Percentiles rank a stretch among this genome's conserved stretches.
Conservation (phyloP, 1,140 invertebrate genomes). For the Cherax quadricarinatus region DNA sequence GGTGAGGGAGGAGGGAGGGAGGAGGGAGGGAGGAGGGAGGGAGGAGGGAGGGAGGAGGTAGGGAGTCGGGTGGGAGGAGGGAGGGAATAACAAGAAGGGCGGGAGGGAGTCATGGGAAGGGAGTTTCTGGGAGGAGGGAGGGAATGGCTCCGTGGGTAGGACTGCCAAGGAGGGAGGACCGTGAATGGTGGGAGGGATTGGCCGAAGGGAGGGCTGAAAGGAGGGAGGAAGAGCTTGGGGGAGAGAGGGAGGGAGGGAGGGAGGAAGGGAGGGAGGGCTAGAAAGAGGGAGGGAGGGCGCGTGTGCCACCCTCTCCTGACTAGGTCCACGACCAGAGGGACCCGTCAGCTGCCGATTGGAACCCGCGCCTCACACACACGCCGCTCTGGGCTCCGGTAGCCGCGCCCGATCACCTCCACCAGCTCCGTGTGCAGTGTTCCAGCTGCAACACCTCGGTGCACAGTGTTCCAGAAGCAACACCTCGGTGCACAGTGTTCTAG, state of each 20-base stretch:
- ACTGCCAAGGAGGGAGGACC: no score
- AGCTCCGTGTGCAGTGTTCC: neutral
- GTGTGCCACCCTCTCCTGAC: constrained; percentile 3
- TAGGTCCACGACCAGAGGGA: neutral
- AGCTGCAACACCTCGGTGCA: no score
- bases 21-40: constrained; percentile 21
- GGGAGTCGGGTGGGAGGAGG: no score
- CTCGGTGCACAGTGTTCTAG: neutral
- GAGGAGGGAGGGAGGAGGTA: no score
- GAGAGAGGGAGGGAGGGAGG: neutral
- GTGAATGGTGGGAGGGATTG: no score
- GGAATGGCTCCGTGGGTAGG: no score
- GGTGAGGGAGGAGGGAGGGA: neutral
- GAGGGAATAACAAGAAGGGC: no score
- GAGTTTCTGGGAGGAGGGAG: no score
- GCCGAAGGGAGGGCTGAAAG: neutral
- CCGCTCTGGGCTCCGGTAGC: neutral
- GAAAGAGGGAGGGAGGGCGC: constrained; percentile 22
- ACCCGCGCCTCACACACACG: constrained; percentile 13
- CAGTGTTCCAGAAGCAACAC: no score
- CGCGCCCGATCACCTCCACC: neutral
- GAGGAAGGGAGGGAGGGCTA: neutral
- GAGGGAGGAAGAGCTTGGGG: no score
- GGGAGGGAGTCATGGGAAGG: no score
- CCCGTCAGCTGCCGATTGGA: constrained; percentile 27